Evolutionary conservation across 1,140 invertebrate species (phyloP).

Genomic region (Asobara japonica): DNA sequence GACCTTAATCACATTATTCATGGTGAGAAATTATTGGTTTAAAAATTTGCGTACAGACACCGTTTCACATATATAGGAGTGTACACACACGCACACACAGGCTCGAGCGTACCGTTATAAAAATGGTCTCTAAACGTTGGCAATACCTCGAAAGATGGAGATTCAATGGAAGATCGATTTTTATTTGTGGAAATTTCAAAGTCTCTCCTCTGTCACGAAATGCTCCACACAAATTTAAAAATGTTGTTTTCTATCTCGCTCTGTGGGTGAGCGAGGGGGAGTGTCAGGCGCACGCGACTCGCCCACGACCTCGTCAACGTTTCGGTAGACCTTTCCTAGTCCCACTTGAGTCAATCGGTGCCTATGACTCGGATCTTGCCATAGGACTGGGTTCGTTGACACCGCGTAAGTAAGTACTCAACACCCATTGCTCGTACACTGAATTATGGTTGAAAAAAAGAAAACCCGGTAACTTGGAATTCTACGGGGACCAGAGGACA

Average conservation of each 20-base stretch:
- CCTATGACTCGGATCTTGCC: background rate
- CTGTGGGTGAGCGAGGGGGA: background rate
- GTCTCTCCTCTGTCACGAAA: background rate
- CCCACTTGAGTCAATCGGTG: background rate
- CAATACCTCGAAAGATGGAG: no score
- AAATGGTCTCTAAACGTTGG: no score
- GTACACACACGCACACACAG: no score
- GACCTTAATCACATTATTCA: no score
- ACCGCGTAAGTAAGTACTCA: background rate
- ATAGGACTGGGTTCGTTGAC: slow-evolving; percentile 36
- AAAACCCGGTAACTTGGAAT: background rate
- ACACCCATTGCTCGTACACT: background rate
- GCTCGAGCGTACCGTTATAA: no score
- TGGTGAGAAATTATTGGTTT: no score
- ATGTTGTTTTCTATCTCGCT: background rate
- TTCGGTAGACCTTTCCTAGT: slow-evolving; percentile 33
- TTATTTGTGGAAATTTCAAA: no score
- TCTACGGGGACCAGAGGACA: background rate
- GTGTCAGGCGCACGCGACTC: slow-evolving; percentile 20
- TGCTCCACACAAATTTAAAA: background rate
- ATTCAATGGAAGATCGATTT: no score
- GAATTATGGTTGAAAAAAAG: no score
- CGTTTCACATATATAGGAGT: no score
- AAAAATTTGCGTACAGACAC: no score
- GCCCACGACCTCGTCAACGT: slow-evolving; percentile 54